Base-by-base conservation (phyloP, 2,797 vertebrate genomes). In the Micropoecilia bifurca region DNA sequence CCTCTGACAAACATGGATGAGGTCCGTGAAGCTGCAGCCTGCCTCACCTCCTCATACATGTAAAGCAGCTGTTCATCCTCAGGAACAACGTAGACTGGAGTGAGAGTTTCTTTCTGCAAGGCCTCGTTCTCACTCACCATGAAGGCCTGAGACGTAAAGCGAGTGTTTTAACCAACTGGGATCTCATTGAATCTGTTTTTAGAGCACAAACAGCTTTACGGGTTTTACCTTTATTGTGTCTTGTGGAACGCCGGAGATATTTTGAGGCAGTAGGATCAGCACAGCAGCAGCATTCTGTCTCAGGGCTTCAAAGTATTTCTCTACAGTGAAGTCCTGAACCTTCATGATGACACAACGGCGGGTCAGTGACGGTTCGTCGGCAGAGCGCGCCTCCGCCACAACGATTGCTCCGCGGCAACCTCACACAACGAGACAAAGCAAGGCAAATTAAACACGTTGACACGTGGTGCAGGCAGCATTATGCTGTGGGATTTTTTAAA, bases 261-360 rank as follows among this genome's bases (percentile, higher is more conserved):
- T 95, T 80, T 46, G 82, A 1, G 96, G 96, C 69, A 96, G 79
- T 75, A 97, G 91, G 71, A 97, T 92, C 47, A 97, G 88, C 6
- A 96, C 10, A 1, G 96, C 95, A 0, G 95, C 96, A 18, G 96
- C 96, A 0, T 94, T 95, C 90, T 97, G 95, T 55, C 87, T 93
- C 85, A 93, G 93, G 68, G 95, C 94, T 77, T 95, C 85, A 0
- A 83, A 71, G 87, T 92, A 95, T 71, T 84, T 93, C 20, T 94
- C 90, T 36, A 90, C 78, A 0, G 94, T 96, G 80, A 96, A 96
- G 90, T 97, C 96, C 2, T 47, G 33, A 61, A 96, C 90, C 85
- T 92, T 96, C 95, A 96, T 95, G 89, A 97, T 82, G 76, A 96
- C 92, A 80, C 96, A 96, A 66, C 95, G 95, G 2, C 96, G 93